Percentiles rank a stretch among this genome's conserved stretches.
These are phyloP conservation scores for Ammodramus savannarum DNA, from an alignment of 2,113 vertebrate species.

Conservation along the genomic window DNA sequence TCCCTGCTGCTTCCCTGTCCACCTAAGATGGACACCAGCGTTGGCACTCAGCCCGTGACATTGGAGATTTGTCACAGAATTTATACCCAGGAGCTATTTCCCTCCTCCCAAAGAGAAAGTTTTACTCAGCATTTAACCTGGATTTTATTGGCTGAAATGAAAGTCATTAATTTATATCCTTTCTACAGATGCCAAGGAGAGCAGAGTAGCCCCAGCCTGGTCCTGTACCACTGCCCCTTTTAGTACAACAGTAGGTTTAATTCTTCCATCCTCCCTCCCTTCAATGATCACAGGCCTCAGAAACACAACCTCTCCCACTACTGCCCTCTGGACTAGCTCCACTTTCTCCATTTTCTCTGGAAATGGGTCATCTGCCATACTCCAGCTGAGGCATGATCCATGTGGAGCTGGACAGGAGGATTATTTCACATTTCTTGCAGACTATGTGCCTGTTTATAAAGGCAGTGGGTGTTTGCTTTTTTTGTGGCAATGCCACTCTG, in stretches of 20 bases:
- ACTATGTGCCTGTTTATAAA: neutral
- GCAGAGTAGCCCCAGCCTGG: neutral
- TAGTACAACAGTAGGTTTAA: neutral
- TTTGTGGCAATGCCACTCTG: neutral
- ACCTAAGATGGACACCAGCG: rapidly evolving
- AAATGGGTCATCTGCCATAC: rapidly evolving
- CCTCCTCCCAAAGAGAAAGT: neutral
- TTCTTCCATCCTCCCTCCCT: neutral
- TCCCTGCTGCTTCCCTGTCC: neutral
- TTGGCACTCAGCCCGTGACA: rapidly evolving
- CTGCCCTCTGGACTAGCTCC: neutral
- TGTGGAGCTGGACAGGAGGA: neutral
- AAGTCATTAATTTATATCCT: neutral
- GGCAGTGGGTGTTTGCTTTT: neutral
- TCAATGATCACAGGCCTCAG: neutral
- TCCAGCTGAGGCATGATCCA: neutral
- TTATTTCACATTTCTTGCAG: neutral
- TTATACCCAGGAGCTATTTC: rapidly evolving
- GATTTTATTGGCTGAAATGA: neutral
- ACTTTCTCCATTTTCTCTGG: neutral
- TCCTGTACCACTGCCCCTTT: neutral
- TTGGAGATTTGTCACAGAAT: neutral
- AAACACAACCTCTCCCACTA: neutral
- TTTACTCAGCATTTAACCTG: neutral
- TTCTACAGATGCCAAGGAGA: neutral